Evolutionary conservation across 2,888 invertebrate species (phyloP).

Genomic region (Spisula solida): DNA sequence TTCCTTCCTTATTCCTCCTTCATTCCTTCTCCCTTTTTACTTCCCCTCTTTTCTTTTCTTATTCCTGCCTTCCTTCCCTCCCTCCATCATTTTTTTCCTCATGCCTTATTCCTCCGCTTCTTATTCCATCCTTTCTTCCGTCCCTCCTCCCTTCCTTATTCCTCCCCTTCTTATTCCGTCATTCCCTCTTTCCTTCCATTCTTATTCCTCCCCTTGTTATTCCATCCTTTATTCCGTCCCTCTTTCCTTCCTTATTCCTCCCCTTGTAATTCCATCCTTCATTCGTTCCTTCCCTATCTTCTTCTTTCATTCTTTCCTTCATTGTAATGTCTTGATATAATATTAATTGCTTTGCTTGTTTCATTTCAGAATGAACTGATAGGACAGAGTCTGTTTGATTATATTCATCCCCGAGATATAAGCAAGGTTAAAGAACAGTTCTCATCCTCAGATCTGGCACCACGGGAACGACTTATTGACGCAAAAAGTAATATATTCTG

Average conservation of each 20-base stretch:
- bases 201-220: background rate
- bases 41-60: background rate
- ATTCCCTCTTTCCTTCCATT: background rate
- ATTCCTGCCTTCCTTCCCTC: background rate
- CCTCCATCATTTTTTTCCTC: no score
- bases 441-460: slow-evolving; percentile 95
- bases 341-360: background rate
- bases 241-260: background rate
- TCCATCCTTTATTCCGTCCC: no score
- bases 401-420: slow-evolving; percentile 97
- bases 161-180: background rate
- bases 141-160: background rate
- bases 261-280: background rate
- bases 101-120: background rate
- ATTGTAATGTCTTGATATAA: background rate
- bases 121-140: background rate
- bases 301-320: no score
- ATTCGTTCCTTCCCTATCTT: no score
- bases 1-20: background rate
- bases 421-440: slow-evolving; percentile 98
- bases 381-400: slow-evolving; percentile 97
- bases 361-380: slow-evolving; percentile 91
- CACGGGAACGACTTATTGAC: slow-evolving; percentile 95
- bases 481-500: slow-evolving; percentile 92
- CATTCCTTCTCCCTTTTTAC: background rate